A percentile compares a stretch with the other conserved stretches of the same genome.
These are phyloP conservation scores for Drosophila pruinosa DNA, from an alignment of 1,140 invertebrate species.

Conservation along the genomic window DNA sequence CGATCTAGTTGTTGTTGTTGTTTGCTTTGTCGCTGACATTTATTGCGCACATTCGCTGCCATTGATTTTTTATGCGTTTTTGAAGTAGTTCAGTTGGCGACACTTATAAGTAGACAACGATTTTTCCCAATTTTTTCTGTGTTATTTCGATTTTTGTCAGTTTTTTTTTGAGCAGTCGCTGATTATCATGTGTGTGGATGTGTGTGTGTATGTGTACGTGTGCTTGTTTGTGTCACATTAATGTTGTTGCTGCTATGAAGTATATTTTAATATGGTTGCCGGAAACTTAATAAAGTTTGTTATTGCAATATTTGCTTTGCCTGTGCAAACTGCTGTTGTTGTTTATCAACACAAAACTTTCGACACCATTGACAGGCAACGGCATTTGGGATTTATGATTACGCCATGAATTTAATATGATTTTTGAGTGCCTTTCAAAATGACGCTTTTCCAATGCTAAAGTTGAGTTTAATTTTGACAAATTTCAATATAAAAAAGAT, in stretches of 20 bases:
- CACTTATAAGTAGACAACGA: constrained; percentile 58
- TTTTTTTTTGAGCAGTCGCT: constrained; percentile 36
- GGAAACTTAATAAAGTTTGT: constrained; percentile 71
- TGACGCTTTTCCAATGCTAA: constrained; percentile 26
- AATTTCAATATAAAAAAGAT: too few relatives aligned
- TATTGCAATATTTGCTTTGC: constrained; percentile 24
- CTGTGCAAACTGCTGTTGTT: constrained; percentile 1
- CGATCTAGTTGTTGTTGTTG: constrained; percentile 17
- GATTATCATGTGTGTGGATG: constrained; percentile 28
- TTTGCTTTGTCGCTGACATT: constrained; percentile 63
- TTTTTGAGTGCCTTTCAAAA: constrained; percentile 52
- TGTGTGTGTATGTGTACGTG: constrained; percentile 6
- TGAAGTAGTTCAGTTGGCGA: constrained; percentile 63
- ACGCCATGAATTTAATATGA: constrained; percentile 56
- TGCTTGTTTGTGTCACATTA: constrained; percentile 32
- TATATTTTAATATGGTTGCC: constrained; percentile 65
- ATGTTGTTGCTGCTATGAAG: constrained; percentile 49
- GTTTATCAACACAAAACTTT: constrained; percentile 41
- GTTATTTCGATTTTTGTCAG: constrained; percentile 38
- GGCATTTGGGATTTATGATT: constrained; percentile 61
- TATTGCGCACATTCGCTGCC: constrained; percentile 74
- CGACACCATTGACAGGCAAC: constrained; percentile 48
- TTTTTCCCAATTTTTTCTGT: constrained; percentile 53
- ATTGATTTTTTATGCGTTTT: constrained; percentile 80
- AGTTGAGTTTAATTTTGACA: constrained; percentile 8